A percentile compares a stretch with the other conserved stretches of the same genome.
These are phyloP conservation scores for Cydia splendana DNA, from an alignment of 1,140 invertebrate genomes.

Conservation along the genomic window DNA sequence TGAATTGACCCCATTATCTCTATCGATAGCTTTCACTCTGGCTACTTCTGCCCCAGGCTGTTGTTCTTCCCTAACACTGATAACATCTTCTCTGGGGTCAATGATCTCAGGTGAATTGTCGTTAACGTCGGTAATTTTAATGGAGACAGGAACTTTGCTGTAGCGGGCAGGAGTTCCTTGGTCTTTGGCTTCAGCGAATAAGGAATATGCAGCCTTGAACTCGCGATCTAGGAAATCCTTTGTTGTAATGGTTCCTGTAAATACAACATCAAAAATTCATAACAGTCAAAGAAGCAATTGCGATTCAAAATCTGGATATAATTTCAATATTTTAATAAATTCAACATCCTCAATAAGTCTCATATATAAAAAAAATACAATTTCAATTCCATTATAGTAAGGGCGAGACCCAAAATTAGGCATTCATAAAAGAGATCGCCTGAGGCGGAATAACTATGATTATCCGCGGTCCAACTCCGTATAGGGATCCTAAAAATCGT, in stretches of 20 bases:
- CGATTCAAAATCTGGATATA: not conserved
- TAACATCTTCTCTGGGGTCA: conserved; percentile 91
- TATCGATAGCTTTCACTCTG: conserved; percentile 90
- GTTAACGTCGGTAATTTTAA: conserved; percentile 91
- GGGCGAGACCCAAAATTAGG: conserved; percentile 60
- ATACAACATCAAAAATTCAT: conserved; percentile 33
- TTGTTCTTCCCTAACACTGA: conserved; percentile 93
- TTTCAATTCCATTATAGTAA: conserved; percentile 52
- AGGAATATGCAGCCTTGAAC: conserved; percentile 86
- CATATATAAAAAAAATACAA: conserved; percentile 35
- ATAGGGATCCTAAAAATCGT: conserved; percentile 61
- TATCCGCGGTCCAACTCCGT: conserved; percentile 57
- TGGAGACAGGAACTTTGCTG: conserved; percentile 86
- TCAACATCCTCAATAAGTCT: not conserved
- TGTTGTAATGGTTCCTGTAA: conserved; percentile 91
- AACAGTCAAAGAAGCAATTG: not conserved
- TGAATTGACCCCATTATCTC: conserved; percentile 93
- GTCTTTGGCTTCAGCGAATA: conserved; percentile 92
- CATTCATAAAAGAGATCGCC: conserved; percentile 70
- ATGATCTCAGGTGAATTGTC: conserved; percentile 94
- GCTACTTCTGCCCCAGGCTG: conserved; percentile 91
- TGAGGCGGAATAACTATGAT: conserved; percentile 67
- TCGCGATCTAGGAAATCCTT: conserved; percentile 92
- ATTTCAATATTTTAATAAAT: not conserved
- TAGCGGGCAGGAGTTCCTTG: conserved; percentile 89